Conservation (phyloP, 2,888 invertebrate species). For the Lasioglossum marginatum region DNA sequence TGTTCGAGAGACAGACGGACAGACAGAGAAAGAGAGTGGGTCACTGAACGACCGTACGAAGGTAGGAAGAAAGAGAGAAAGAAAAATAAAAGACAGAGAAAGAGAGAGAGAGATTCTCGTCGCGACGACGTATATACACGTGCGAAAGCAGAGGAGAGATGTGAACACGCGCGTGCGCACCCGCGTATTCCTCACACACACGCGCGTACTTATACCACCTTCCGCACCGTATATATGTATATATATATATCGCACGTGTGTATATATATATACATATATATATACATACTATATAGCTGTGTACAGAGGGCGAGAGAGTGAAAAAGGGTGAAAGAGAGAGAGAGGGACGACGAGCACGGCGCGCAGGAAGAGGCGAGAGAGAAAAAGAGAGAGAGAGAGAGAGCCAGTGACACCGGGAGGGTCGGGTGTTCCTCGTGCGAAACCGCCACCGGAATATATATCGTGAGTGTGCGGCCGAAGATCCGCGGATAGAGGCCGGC, state of each 20-base stretch:
- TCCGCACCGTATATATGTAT: background rate
- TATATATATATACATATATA: constrained; percentile 9
- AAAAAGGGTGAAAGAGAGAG: constrained; percentile 38
- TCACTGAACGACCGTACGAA: constrained; percentile 67
- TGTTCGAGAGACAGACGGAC: constrained; percentile 21
- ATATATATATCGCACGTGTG: constrained; percentile 10
- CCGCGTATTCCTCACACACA: constrained; percentile 36
- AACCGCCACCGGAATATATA: constrained; percentile 69
- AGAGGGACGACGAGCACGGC: constrained; percentile 54
- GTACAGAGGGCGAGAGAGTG: constrained; percentile 21
- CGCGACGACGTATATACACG: constrained; percentile 62
- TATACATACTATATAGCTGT: background rate
- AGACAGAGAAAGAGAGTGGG: constrained; percentile 56
- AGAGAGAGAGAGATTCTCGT: constrained; percentile 49
- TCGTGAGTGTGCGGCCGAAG: constrained; percentile 61
- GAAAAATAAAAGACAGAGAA: constrained; percentile 49
- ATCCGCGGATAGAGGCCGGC: constrained; percentile 68
- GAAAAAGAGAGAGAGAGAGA: constrained; percentile 38
- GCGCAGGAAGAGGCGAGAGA: constrained; percentile 57
- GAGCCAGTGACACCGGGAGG: constrained; percentile 65
- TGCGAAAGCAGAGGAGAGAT: constrained; percentile 64
- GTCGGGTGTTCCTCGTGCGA: constrained; percentile 63
- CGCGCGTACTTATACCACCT: background rate
- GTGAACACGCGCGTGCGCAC: constrained; percentile 68
- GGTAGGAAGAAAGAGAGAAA: constrained; percentile 56